Conservation (phyloP, 2,797 vertebrate species). For the Gastrophryne carolinensis region DNA sequence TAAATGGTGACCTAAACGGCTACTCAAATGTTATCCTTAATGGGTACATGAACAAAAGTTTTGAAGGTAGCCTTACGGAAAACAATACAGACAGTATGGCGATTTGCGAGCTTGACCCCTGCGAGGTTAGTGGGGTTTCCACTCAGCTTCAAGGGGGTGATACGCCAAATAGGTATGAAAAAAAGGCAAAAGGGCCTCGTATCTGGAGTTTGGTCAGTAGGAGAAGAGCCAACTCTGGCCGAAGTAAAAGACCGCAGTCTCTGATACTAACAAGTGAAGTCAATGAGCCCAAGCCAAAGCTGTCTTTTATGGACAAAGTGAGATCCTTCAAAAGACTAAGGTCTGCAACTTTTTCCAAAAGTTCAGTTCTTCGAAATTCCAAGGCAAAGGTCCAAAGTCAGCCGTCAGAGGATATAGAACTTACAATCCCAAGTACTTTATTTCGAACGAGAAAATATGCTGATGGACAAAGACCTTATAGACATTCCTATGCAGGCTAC, state of each 20-base stretch:
- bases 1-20: conserved; percentile 30
- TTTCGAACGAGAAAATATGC: conserved; percentile 68
- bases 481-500: conserved; percentile 85
- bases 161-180: conserved; percentile 59
- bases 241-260: conserved; percentile 81
- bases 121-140: conserved; percentile 59
- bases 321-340: conserved; percentile 83
- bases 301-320: conserved; percentile 84
- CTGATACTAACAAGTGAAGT: conserved; percentile 83
- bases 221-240: conserved; percentile 71
- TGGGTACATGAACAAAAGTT: conserved; percentile 80
- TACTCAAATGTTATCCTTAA: conserved; percentile 68
- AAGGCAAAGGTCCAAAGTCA: conserved; percentile 67
- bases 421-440: conserved; percentile 69
- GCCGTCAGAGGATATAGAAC: conserved; percentile 63
- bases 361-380: conserved; percentile 68
- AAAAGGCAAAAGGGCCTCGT: conserved; percentile 67
- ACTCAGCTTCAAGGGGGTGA: conserved; percentile 59
- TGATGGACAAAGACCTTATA: conserved; percentile 73
- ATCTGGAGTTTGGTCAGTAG: conserved; percentile 87
- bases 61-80: conserved; percentile 74
- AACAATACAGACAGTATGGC: conserved; percentile 68
- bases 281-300: conserved; percentile 72
- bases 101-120: conserved; percentile 66
- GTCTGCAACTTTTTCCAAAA: conserved; percentile 71